Base-by-base conservation (phyloP, 2,888 invertebrate species). In the Elmis aenea region DNA sequence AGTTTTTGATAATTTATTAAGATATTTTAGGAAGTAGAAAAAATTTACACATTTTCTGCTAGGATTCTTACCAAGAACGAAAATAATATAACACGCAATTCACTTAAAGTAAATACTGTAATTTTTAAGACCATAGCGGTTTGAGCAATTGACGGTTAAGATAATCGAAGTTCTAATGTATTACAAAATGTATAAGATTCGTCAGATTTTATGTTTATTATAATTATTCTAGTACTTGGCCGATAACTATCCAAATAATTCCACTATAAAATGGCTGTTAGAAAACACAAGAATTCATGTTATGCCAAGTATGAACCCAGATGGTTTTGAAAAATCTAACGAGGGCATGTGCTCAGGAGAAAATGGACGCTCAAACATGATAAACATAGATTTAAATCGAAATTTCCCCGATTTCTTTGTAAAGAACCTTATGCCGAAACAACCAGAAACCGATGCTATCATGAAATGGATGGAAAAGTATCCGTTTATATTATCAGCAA, bases 251-350 rank as follows among this genome's bases (percentile, higher is more conserved):
- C 48, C 61, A 5, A 57, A 45, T 5, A 66, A 79, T 53, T 52
- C 63, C 2, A 71, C 68, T 38, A 70, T 81, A 3, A 60, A 57
- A 23, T 75, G 75, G 68, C 67, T 85, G 15, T 56, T 86, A 52
- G 72, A 81, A 52, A 76, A 76, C 53, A 84, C 84, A 2, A 68
- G 76, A 26, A 77, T 86, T 46, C 83, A 86, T 62, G 71, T 86
- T 43, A 67, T 86, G 66, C 83, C 85, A 1, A 75, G 77, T 5
- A 77, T 86, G 78, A 86, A 86, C 60, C 85, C 85, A 0, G 85
- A 86, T 59, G 85, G 85, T 14, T 84, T 79, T 62, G 62, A 60
- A 18, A 37, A 39, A 2, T 51, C 67, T 1, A 41, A 26, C n/a
- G 56, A 55, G 34, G 57, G 58, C 3, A 34, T 46, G 3, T 68